These are phyloP conservation scores for Bombus terrestris DNA, from an alignment of 1,140 invertebrate genomes.

Conservation along the genomic window DNA sequence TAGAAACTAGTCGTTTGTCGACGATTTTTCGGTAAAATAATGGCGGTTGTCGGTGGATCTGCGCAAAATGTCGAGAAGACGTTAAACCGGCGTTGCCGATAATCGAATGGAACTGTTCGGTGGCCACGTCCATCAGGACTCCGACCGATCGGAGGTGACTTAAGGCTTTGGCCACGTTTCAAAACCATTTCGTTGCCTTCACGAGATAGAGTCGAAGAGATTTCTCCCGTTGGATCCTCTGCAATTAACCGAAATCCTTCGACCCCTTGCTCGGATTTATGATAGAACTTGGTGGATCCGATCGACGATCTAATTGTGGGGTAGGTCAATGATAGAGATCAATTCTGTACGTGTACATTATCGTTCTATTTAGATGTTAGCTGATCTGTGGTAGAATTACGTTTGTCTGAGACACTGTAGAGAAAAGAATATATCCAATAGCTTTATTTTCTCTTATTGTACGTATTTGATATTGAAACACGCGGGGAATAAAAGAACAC, in stretches of 20 bases:
- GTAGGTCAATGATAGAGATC: not conserved
- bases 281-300: not conserved
- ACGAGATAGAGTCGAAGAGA: too few relatives aligned
- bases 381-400: not conserved
- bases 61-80: conserved; percentile 16
- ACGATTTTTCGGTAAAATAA: not conserved
- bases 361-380: not conserved
- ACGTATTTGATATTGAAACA: too few relatives aligned
- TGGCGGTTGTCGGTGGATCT: not conserved
- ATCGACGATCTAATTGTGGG: not conserved
- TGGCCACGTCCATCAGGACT: conserved; percentile 1
- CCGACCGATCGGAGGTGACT: conserved; percentile 33
- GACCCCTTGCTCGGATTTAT: conserved; percentile 11
- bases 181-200: conserved; percentile 32
- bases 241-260: conserved; percentile 36
- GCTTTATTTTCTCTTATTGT: not conserved
- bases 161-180: conserved; percentile 47
- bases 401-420: not conserved
- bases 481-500: too few relatives aligned
- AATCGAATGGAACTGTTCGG: conserved; percentile 37
- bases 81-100: conserved; percentile 17
- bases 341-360: not conserved
- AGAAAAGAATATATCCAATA: not conserved
- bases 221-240: not conserved
- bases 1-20: not conserved